A percentile compares a stretch with the other conserved stretches of the same genome.
Conservation (phyloP, 2,888 invertebrate genomes). For the Lamellibrachia satsuma region DNA sequence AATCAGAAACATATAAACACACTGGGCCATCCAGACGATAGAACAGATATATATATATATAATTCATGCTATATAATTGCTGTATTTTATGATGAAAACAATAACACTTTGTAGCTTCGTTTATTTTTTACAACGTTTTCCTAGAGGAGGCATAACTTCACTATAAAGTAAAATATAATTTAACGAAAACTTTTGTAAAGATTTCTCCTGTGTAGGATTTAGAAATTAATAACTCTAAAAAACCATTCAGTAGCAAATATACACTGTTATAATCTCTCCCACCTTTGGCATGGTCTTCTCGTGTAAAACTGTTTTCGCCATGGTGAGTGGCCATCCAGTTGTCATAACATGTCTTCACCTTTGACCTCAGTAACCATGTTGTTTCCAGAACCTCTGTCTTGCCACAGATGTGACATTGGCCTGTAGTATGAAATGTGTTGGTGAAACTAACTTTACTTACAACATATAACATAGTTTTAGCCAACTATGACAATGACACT, state of each 20-base stretch:
- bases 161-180: too few species aligned
- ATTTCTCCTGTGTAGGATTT: not conserved
- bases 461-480: too few species aligned
- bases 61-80: too few species aligned
- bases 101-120: too few species aligned
- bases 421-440: slow-evolving; percentile 13
- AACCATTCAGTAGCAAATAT: not conserved
- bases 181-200: not conserved
- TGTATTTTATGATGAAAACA: too few species aligned
- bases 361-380: slow-evolving; percentile 33
- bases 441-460: not conserved
- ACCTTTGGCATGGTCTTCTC: slow-evolving; percentile 27
- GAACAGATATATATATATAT: too few species aligned
- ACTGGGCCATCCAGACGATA: too few species aligned
- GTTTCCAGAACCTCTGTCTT: slow-evolving; percentile 27
- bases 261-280: not conserved
- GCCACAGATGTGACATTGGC: slow-evolving; percentile 38
- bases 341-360: slow-evolving; percentile 30
- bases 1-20: too few species aligned
- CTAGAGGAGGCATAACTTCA: too few species aligned
- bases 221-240: not conserved
- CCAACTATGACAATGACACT: too few species aligned
- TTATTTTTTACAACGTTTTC: too few species aligned
- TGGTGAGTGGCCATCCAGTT: slow-evolving; percentile 33
- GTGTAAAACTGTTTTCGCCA: slow-evolving; percentile 32